Evolutionary conservation across 2,888 invertebrate species (phyloP).

Genomic region (Camponotus fellah): DNA sequence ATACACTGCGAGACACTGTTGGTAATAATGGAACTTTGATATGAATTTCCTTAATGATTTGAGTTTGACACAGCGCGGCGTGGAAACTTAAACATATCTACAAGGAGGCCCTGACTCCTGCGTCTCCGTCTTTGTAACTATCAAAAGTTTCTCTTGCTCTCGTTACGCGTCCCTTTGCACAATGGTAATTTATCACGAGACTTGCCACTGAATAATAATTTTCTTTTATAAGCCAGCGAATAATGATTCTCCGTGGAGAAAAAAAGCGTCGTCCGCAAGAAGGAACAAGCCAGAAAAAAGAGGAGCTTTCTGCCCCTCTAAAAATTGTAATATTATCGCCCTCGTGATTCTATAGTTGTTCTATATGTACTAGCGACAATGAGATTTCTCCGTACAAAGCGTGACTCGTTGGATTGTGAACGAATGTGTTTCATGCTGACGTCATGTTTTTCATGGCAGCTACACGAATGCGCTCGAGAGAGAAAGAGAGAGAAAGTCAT

Average conservation of each 20-base stretch:
- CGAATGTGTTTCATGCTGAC: conserved; percentile 39
- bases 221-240: background rate
- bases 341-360: conserved; percentile 7
- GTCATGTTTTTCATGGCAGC: conserved; percentile 48
- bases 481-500: conserved; percentile 36
- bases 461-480: conserved; percentile 39
- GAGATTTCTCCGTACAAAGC: conserved; percentile 45
- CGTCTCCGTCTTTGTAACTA: conserved; percentile 38
- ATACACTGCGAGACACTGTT: conserved; percentile 18
- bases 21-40: conserved; percentile 64
- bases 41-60: conserved; percentile 67
- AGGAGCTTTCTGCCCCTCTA: background rate
- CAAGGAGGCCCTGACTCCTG: conserved; percentile 34
- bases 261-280: background rate
- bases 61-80: conserved; percentile 55
- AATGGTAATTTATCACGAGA: conserved; percentile 28
- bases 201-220: conserved; percentile 3
- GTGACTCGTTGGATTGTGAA: conserved; percentile 37
- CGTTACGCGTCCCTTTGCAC: conserved; percentile 11
- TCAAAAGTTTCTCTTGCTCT: conserved; percentile 39
- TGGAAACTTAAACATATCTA: conserved; percentile 64
- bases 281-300: background rate
- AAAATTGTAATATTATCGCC: conserved; percentile 27
- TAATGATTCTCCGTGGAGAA: background rate
- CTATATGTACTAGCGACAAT: conserved; percentile 19